phyloP scores from a whole-genome alignment of 2,113 vertebrate genomes.

The Bothrops jararaca region DNA sequence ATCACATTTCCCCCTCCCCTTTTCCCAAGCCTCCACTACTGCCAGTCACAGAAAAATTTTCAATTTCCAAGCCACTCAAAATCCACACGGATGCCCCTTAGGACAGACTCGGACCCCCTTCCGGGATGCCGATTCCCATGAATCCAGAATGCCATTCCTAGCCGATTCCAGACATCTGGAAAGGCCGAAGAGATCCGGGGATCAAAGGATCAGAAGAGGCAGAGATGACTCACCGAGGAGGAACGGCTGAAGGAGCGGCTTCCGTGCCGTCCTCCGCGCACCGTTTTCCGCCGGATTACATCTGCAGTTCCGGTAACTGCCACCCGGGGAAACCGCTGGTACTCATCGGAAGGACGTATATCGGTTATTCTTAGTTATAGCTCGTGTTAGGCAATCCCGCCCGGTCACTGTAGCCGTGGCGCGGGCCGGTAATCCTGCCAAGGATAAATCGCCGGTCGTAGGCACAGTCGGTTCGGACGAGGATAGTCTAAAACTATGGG shows the following conservation, averaged over 20 bases:
- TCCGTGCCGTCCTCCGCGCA: slow-evolving; percentile 91
- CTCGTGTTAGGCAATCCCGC: slow-evolving; percentile 80
- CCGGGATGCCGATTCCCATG: too few relatives aligned
- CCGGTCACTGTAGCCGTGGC: slow-evolving; percentile 84
- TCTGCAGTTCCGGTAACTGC: slow-evolving; percentile 86
- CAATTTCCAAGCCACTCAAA: background rate
- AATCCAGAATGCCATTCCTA: background rate
- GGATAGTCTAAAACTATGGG: too few relatives aligned
- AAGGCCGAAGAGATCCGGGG: slow-evolving; percentile 52
- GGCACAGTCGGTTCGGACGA: slow-evolving; percentile 83
- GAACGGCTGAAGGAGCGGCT: slow-evolving; percentile 97
- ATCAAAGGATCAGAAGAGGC: slow-evolving; percentile 42
- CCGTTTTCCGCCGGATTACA: slow-evolving; percentile 97
- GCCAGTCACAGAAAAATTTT: background rate
- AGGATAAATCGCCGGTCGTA: slow-evolving; percentile 85
- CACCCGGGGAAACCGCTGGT: slow-evolving; percentile 76
- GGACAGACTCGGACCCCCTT: too few relatives aligned
- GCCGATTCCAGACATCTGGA: background rate
- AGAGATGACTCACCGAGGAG: slow-evolving; percentile 92
- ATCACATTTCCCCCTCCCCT: background rate
- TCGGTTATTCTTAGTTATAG: too few relatives aligned
- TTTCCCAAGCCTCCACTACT: background rate
- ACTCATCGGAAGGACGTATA: slow-evolving; percentile 88
- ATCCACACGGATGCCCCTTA: background rate
- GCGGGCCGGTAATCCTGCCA: slow-evolving; percentile 86